Percentiles rank a stretch among this genome's conserved stretches.
phyloP scores from a whole-genome alignment of 1,140 invertebrate species.

The Trialeurodes vaporariorum region DNA sequence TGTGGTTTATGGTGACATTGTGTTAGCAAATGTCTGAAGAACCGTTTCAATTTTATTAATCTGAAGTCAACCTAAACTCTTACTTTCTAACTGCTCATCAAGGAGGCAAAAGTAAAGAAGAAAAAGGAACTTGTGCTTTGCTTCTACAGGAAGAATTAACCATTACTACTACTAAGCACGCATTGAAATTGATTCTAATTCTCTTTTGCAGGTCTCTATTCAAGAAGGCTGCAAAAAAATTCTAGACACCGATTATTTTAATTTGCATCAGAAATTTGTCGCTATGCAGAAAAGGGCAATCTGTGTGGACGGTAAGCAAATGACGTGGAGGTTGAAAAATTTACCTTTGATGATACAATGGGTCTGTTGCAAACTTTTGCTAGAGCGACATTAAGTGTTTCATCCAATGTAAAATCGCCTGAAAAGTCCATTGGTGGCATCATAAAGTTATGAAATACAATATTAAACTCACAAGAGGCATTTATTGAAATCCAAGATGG shows the following conservation, averaged over 20 bases:
- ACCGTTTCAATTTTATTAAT: no score
- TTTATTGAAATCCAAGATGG: not conserved
- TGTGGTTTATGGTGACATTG: no score
- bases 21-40: no score
- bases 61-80: no score
- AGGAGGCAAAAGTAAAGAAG: no score
- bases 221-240: constrained; percentile 83
- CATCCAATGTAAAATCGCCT: not conserved
- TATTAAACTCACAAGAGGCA: not conserved
- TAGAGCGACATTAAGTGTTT: not conserved
- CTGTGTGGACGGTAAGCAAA: constrained; percentile 43
- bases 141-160: no score
- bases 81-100: no score
- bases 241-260: constrained; percentile 76
- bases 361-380: not conserved
- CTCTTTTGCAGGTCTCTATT: constrained; percentile 52
- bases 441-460: not conserved
- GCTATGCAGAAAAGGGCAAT: constrained; percentile 64
- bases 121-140: no score
- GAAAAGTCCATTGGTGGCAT: not conserved
- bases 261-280: constrained; percentile 71
- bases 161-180: no score
- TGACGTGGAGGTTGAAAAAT: constrained; percentile 13
- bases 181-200: constrained; percentile 17
- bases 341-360: no score